These are phyloP conservation scores for Metallyticus violacea DNA, from an alignment of 2,888 invertebrate species.

Conservation along the genomic window DNA sequence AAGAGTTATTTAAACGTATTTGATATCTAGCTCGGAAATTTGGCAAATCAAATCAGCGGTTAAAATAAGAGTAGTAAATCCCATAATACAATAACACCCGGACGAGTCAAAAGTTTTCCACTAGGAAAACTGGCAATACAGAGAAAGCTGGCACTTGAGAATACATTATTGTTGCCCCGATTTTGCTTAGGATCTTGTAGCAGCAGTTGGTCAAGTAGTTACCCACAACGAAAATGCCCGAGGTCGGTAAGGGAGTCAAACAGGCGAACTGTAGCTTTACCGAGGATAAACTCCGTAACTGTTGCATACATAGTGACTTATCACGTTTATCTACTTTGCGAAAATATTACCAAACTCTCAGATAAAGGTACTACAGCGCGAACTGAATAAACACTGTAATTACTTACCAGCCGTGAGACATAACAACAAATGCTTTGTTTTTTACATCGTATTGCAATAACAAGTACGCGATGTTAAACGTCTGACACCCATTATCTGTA, in stretches of 20 bases:
- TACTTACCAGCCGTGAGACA: background rate
- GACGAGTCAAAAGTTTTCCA: background rate
- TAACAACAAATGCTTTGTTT: background rate
- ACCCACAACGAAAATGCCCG: background rate
- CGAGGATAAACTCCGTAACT: too few relatives aligned
- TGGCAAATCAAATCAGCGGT: too few relatives aligned
- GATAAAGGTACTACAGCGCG: background rate
- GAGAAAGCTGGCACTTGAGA: background rate
- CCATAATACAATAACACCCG: too few relatives aligned
- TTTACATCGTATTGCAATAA: background rate
- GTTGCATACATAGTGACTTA: too few relatives aligned
- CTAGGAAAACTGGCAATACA: background rate
- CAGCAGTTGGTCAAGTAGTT: background rate
- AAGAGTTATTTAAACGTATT: too few relatives aligned
- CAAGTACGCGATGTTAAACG: background rate
- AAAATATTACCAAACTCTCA: background rate
- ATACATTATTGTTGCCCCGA: background rate
- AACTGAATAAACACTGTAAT: background rate
- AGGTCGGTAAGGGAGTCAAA: background rate
- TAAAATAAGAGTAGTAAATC: too few relatives aligned
- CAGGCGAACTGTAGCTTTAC: background rate
- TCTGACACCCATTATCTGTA: background rate
- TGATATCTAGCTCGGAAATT: too few relatives aligned
- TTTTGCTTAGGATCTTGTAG: background rate
- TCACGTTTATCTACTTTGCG: background rate